Evolutionary conservation across 1,140 invertebrate genomes (phyloP), one percentile per base, ranked within the genome.

Genomic region (Dreissena rostriformis): DNA sequence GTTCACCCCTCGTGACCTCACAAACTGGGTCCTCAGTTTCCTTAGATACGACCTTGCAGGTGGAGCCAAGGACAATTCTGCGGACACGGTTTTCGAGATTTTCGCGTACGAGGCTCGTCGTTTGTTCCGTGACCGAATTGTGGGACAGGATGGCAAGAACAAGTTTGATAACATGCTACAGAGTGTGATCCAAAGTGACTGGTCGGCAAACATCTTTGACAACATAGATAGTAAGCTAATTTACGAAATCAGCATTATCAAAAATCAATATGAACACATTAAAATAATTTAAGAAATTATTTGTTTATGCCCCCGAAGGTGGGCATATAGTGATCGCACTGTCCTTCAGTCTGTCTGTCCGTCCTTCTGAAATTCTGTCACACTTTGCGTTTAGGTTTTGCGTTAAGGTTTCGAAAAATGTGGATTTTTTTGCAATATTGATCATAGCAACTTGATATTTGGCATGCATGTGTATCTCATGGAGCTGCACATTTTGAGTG

Each of bases 111-210:
- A 98, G 95, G 96, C 96, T 8, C 92, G 95, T 29, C 93, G 96
- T 85, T 95, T 97, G 86, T 98, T 98, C 92, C 94, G 95, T 83
- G 97, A 98, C 90, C 95, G 96, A 89, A 94, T 98, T 28, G 95
- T 96, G 4, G 95, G 94, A 52, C 92, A 94, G 29, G 95, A 97
- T 26, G 96, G 97, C 85, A 95, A 95, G 66, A 91, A 93, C 73
- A 95, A 95, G 90, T 97, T 97, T 92, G 95, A 96, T 86, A 90
- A 93, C 10, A 95, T 97, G 82, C 82, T 96, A 2, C 93, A 91
- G 55, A 92, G 93, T n/a, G 91, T 94, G 52, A 83, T 96, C 5
- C 89, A 93, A 57, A 88, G 91, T 75, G 93, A 95, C 78, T 95
- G 95, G 94, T 93, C 92, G 11, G 85, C 92, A 15, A 92, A 93